A percentile compares a stretch with the other conserved stretches of the same genome.
Evolutionary conservation across 1,140 invertebrate genomes (phyloP).

Genomic region (Mesaphorura yosii): DNA sequence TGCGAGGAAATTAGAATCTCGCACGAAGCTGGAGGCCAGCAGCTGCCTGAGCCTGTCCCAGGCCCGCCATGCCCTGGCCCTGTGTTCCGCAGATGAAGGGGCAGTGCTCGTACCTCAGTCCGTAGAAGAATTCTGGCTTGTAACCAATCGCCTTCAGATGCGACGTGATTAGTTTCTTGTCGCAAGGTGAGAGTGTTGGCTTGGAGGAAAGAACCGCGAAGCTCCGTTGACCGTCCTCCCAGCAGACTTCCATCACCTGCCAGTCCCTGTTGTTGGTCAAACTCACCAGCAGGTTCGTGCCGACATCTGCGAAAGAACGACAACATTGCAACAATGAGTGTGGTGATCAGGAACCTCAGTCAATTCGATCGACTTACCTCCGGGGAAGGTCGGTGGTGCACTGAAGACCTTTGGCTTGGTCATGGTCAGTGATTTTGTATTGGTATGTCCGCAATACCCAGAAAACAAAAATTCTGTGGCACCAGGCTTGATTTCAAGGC

Average conservation of each 20-base stretch:
- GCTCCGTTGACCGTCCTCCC: constrained; percentile 1
- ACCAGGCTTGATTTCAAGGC: not conserved
- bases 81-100: not conserved
- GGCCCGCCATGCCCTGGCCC: too few species aligned
- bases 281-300: not conserved
- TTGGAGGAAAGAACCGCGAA: constrained; percentile 1
- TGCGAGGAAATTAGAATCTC: too few species aligned
- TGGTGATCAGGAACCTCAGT: not conserved
- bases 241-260: constrained; percentile 6
- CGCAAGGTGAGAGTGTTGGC: not conserved
- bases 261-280: constrained; percentile 1
- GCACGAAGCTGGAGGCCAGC: too few species aligned
- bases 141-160: constrained; percentile 8
- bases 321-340: not conserved
- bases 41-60: too few species aligned
- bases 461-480: not conserved
- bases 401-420: not conserved
- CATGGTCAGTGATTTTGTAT: not conserved
- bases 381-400: not conserved
- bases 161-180: not conserved
- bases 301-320: not conserved
- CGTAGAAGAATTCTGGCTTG: not conserved
- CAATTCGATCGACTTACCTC: not conserved
- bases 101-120: constrained; percentile 1
- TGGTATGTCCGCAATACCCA: not conserved